Conservation (phyloP, 92 coral and sea anemone genomes). For the Heliopora coerulea region DNA sequence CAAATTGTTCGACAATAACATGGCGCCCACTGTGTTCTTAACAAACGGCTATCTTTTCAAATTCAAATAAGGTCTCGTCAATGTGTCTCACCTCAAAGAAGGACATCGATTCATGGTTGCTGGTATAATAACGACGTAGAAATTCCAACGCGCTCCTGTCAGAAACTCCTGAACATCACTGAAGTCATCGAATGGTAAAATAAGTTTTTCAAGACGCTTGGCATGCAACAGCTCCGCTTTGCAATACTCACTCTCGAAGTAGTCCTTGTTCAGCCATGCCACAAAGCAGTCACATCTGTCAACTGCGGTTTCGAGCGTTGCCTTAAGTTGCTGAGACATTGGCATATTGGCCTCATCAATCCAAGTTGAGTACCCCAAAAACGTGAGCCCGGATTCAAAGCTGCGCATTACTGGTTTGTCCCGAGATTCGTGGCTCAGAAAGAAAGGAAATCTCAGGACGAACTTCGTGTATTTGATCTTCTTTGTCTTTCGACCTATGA, state of each 20-base stretch:
- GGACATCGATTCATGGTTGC: constrained; percentile 50
- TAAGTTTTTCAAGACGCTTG: constrained; percentile 45
- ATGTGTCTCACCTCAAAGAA: constrained; percentile 71
- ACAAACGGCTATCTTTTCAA: constrained; percentile 54
- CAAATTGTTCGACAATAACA: no score
- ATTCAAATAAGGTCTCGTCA: constrained; percentile 58
- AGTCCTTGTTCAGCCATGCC: constrained; percentile 70
- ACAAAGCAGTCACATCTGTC: constrained; percentile 60
- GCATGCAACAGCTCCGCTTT: constrained; percentile 66
- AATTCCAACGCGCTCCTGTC: constrained; percentile 54
- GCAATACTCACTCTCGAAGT: constrained; percentile 60
- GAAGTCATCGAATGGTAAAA: constrained; percentile 62
- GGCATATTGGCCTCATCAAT: constrained; percentile 60
- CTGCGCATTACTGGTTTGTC: constrained; percentile 70
- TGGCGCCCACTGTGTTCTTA: no score
- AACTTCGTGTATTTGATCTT: constrained; percentile 65
- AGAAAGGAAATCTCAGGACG: constrained; percentile 64
- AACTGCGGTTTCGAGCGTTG: constrained; percentile 51
- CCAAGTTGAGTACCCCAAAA: constrained; percentile 72
- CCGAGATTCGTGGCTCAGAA: constrained; percentile 68
- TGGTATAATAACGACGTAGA: constrained; percentile 29
- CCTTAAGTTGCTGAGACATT: constrained; percentile 31
- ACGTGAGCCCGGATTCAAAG: constrained; percentile 60
- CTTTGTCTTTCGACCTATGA: no score
- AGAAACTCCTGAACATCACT: constrained; percentile 43